Evolutionary conservation across 2,888 invertebrate species (phyloP).

Genomic region (Drymonia ruficornis): DNA sequence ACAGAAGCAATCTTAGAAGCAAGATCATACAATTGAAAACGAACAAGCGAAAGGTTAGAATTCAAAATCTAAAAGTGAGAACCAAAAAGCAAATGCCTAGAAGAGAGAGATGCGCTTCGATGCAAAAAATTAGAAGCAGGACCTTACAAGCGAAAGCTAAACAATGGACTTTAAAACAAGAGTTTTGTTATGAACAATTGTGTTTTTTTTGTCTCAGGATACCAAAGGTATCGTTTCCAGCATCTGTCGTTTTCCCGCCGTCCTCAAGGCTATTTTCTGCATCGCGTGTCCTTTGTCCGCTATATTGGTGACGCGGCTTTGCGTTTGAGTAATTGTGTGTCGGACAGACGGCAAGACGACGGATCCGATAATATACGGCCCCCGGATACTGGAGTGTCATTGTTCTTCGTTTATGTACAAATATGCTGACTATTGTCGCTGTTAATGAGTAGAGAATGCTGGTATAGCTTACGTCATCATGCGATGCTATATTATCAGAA

Average conservation of each 20-base stretch:
- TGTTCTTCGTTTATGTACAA: constrained; percentile 20
- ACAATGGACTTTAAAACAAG: too few species aligned
- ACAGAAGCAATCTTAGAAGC: too few species aligned
- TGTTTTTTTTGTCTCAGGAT: neutral
- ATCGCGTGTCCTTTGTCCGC: constrained; percentile 59
- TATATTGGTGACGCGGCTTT: constrained; percentile 61
- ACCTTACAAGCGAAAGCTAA: too few species aligned
- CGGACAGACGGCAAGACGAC: constrained; percentile 45
- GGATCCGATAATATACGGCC: constrained; percentile 42
- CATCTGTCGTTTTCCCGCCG: constrained; percentile 11
- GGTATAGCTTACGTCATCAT: neutral
- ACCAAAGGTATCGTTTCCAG: constrained; percentile 10
- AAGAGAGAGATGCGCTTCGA: too few species aligned
- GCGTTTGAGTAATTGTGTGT: constrained; percentile 61
- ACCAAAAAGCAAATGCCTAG: too few species aligned
- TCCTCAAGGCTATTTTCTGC: constrained; percentile 43
- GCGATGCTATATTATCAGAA: too few species aligned
- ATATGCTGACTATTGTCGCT: neutral
- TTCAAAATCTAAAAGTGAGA: too few species aligned
- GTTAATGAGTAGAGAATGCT: neutral
- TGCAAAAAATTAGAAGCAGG: too few species aligned
- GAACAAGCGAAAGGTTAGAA: too few species aligned
- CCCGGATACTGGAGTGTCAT: constrained; percentile 29
- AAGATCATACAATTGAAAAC: too few species aligned
- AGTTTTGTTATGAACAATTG: too few species aligned